phyloP scores from a whole-genome alignment of 2,113 vertebrate species.

The Dinomys branickii region DNA sequence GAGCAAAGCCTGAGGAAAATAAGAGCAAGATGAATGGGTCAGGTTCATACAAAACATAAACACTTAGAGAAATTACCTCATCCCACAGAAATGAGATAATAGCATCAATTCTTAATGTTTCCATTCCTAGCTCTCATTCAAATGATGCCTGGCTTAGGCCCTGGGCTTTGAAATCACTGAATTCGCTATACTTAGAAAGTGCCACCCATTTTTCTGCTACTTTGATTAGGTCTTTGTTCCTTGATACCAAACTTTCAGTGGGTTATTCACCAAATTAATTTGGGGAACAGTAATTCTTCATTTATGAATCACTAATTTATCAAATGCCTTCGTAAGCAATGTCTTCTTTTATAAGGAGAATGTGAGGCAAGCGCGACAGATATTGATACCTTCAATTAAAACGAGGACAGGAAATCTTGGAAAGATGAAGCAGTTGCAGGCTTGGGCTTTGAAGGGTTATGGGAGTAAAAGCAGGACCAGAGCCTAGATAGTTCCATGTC shows the following conservation, averaged over 20 bases:
- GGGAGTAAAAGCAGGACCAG: neutral
- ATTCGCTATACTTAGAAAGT: neutral
- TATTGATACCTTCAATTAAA: conserved; percentile 10
- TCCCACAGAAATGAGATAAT: neutral
- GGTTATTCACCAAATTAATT: conserved; percentile 3
- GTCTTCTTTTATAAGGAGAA: neutral
- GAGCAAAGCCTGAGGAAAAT: neutral
- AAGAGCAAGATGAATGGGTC: neutral
- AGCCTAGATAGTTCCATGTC: neutral
- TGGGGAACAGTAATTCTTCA: neutral
- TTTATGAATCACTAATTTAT: neutral
- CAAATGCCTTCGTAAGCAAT: neutral
- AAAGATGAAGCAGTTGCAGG: neutral
- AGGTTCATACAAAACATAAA: neutral
- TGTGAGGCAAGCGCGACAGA: neutral
- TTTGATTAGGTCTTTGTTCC: neutral
- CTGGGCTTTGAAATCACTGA: neutral
- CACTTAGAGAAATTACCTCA: neutral
- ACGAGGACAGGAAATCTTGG: neutral
- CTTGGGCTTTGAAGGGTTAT: neutral
- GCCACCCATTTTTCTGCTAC: neutral
- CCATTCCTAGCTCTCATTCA: neutral
- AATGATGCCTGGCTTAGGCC: neutral
- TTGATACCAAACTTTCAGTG: conserved; percentile 14
- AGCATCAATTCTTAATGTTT: neutral